Evolutionary conservation across 2,888 invertebrate species (phyloP), one percentile per base, ranked within the genome.

Genomic region (Sthenelais limicola): DNA sequence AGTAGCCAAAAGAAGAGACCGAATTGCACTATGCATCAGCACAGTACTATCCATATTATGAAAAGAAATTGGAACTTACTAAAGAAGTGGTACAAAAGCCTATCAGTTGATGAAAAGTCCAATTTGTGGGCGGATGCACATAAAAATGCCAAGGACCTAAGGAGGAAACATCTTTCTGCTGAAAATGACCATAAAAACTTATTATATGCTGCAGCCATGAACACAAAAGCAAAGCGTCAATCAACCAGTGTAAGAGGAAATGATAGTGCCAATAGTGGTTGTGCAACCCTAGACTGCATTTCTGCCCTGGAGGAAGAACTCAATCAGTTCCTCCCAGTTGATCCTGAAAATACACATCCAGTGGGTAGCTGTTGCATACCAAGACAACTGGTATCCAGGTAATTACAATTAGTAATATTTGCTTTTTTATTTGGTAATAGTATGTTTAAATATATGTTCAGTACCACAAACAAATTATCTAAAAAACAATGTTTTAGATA

Each of bases 11-110:
- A 54, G 26, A 12, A 74, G 26, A 49, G 78, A 18, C 76, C 74
- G 9, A 72, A 71, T 73, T 76, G 77, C 24, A 73, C 76, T 4
- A 56, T 77, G 52, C 78, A 78, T 33, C 75, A 77, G 38, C 77
- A 79, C 32, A 72, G 74, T 9, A 73, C 74, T 1, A 52, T 79
- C 1, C 78, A 79, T 47, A 26, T 78, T 12, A 30, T 79, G 1
- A 79, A 79, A 70, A 48, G 74, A 33, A 78, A 76, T 33, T 67
- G 72, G 35, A 73, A 12, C n/a, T 12, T 21, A 26, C 32, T 79
- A 49, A 76, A 74, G 62, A 52, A 72, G 15, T 78, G 75, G 76
- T 54, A 32, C 30, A 12, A 15, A 30, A 32, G 12, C 18, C 4
- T 56, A 3, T 28, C 30, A 1, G 28, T 33, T 15, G 56, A 3